phyloP scores from a whole-genome alignment of 1,140 invertebrate species.

The Bombus huntii region DNA sequence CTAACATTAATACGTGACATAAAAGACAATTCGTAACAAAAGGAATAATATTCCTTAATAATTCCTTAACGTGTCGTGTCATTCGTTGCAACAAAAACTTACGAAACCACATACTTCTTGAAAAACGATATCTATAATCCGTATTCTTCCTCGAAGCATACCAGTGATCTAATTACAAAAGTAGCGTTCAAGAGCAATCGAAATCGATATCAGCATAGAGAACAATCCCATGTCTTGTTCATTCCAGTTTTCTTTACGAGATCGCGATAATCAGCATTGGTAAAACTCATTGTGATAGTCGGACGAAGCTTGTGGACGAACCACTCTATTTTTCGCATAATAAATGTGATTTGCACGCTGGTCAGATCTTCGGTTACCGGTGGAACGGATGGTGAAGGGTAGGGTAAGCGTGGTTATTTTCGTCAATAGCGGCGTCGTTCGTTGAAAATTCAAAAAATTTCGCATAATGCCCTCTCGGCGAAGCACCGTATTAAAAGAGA shows the following conservation, averaged over 20 bases:
- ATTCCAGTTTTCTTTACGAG: background rate
- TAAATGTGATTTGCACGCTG: constrained; percentile 42
- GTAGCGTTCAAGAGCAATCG: background rate
- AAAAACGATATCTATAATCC: background rate
- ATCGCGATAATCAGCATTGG: too few species aligned
- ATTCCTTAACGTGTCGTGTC: too few species aligned
- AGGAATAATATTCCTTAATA: too few species aligned
- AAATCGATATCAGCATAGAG: too few species aligned
- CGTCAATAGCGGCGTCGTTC: constrained; percentile 46
- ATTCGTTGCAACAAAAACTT: too few species aligned
- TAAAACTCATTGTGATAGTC: background rate
- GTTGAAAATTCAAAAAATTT: constrained; percentile 48
- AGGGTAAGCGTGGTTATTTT: constrained; percentile 45
- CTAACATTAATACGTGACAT: background rate
- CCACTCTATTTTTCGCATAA: constrained; percentile 50
- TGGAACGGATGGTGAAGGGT: background rate
- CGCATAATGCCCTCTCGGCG: constrained; percentile 20
- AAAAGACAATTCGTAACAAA: background rate
- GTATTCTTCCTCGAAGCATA: background rate
- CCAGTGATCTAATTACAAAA: background rate
- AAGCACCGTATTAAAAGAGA: constrained; percentile 60
- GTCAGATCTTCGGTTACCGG: constrained; percentile 31
- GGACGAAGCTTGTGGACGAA: background rate
- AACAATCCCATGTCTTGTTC: background rate
- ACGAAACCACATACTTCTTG: background rate